Base-by-base conservation (phyloP, 2,797 vertebrate species). In the Anisognathus igniventris region DNA sequence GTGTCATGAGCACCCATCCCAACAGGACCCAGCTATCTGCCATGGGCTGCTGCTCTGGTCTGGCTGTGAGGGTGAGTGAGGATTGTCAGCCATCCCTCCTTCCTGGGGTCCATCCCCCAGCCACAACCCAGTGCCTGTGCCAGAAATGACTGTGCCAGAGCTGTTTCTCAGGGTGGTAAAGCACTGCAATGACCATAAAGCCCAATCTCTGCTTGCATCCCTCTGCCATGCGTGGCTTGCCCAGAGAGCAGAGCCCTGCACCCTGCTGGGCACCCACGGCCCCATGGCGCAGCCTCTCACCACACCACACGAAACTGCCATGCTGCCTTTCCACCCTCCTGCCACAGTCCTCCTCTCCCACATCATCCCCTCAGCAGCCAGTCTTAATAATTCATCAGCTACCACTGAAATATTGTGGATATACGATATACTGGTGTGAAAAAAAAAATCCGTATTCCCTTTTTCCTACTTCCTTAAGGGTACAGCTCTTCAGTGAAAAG, bases 141-240 rank as follows among this genome's bases (percentile, higher is more conserved):
- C 66, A 71, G 66, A 58, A 66, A 45, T 40, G 5, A 9, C 30
- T 1, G 1, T 53, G 44, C 62, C 67, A 67, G 54, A 75, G 67
- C 44, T 67, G 53, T 56, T 50, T 82, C n/a, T 64, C 44, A 54
- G 42, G 8, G 15, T 33, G 14, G 13, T 14, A 67, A 45, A 5
- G 5, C 25, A 37, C 14, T 66, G 13, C 45, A 53, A 1, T n/a
- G 20, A 24, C 10, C 3, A 0, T 9, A 47, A 68, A 65, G 37
- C 28, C 24, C n/a, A 39, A 2, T 6, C 30, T 68, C 64, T 60
- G 50, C 73, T 50, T 33, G 25, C n/a, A 54, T 19, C 25, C 23
- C 4, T 33, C 51, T 60, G 68, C 61, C 39, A 5, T 0, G 3
- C 0, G 0, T 35, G 2, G 3, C 51, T 53, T 12, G 31, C 37